Conservation (phyloP, 2,888 invertebrate species). For the Cotesia congregata region DNA sequence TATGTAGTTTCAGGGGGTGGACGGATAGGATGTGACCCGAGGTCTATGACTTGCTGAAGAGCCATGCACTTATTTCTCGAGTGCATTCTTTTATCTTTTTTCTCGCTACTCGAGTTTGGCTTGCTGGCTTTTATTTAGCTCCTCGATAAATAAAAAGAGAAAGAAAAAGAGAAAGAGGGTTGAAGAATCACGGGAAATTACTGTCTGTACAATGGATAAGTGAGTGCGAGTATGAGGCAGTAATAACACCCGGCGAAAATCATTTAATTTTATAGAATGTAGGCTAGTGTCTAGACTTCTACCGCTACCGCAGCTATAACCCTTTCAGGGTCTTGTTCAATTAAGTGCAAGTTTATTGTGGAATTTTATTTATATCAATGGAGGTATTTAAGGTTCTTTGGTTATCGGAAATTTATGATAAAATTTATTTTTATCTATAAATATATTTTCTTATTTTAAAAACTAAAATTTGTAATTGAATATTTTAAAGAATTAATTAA, state of each 20-base stretch:
- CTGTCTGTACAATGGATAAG: not conserved
- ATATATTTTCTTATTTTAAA: too few relatives aligned
- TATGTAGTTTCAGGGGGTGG: too few relatives aligned
- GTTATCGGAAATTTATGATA: too few relatives aligned
- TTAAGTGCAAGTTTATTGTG: too few relatives aligned
- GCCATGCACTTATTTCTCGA: slow-evolving; percentile 16
- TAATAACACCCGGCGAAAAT: not conserved
- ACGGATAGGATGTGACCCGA: slow-evolving; percentile 21
- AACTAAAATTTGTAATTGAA: too few relatives aligned
- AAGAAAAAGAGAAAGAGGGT: not conserved
- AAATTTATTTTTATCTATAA: too few relatives aligned
- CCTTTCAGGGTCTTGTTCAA: not conserved
- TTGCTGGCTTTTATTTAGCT: not conserved
- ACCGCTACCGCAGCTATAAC: not conserved
- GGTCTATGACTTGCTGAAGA: slow-evolving; percentile 33
- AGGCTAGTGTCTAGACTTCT: not conserved
- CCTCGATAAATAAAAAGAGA: too few relatives aligned
- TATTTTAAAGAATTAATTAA: too few relatives aligned
- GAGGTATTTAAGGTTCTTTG: too few relatives aligned
- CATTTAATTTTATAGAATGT: not conserved
- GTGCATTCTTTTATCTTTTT: not conserved
- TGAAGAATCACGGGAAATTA: not conserved
- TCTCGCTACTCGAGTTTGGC: not conserved
- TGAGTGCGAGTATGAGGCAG: not conserved
- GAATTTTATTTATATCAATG: too few relatives aligned